Percentiles rank a stretch among this genome's conserved stretches.
Evolutionary conservation across 2,888 invertebrate genomes (phyloP).

Genomic region (Lycia hirtaria): DNA sequence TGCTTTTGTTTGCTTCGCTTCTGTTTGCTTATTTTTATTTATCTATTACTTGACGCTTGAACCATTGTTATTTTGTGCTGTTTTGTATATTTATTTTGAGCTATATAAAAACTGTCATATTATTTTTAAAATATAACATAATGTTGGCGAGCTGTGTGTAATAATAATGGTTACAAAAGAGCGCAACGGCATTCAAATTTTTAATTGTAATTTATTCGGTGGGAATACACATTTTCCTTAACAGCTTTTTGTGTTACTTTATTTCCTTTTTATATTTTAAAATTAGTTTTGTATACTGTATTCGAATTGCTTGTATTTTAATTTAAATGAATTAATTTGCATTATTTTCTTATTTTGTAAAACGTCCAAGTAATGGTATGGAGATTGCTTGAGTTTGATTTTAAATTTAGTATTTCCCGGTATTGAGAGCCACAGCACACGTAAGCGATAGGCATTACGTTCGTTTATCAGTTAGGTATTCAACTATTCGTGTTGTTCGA

Average conservation of each 20-base stretch:
- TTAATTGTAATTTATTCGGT: not conserved
- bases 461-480: constrained; percentile 10
- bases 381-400: constrained; percentile 38
- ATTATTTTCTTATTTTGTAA: not conserved
- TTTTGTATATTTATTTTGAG: not conserved
- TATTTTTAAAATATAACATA: not conserved
- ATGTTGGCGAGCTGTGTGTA: not conserved
- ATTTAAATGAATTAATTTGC: not conserved
- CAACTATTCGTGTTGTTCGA: not conserved
- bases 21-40: not conserved
- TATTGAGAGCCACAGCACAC: constrained; percentile 36
- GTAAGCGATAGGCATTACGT: constrained; percentile 2
- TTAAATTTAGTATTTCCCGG: constrained; percentile 41
- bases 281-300: not conserved
- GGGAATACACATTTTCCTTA: not conserved
- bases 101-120: not conserved
- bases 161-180: not conserved
- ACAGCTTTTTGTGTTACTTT: not conserved
- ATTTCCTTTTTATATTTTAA: not conserved
- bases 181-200: not conserved
- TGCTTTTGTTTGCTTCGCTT: constrained; percentile 18
- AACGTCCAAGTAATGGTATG: no score
- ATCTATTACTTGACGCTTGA: not conserved
- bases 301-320: not conserved
- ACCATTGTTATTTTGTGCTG: not conserved